phyloP scores from a whole-genome alignment of 53 echinoderm and acorn worm genomes.

The Paelopatides confundens region DNA sequence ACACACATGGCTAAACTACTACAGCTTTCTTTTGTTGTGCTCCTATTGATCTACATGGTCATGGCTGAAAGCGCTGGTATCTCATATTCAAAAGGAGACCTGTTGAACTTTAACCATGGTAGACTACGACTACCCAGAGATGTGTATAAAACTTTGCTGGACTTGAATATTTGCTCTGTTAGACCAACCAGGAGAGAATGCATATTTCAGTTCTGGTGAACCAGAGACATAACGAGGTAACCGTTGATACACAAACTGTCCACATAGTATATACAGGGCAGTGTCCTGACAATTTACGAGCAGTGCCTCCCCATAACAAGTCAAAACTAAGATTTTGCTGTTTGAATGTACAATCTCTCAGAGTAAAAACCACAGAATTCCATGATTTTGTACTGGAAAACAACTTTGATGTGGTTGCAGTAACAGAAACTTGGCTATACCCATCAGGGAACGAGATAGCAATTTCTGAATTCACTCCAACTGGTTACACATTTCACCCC shows the following conservation, averaged over 20 bases:
- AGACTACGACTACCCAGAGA: background rate
- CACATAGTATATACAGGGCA: background rate
- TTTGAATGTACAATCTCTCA: constrained; percentile 25
- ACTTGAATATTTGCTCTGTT: constrained; percentile 10
- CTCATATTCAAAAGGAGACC: background rate
- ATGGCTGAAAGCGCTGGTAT: background rate
- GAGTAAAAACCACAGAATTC: constrained; percentile 30
- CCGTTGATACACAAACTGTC: background rate
- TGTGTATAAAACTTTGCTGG: background rate
- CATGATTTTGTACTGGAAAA: constrained; percentile 1
- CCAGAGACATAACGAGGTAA: background rate
- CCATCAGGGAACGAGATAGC: background rate
- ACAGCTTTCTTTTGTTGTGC: background rate
- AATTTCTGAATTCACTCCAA: constrained; percentile 16
- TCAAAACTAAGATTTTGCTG: background rate
- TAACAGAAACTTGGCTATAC: constrained; percentile 45
- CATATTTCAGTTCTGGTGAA: background rate
- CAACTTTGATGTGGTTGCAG: constrained; percentile 23
- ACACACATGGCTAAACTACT: constrained; percentile 1
- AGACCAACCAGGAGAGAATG: constrained; percentile 5
- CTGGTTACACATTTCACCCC: constrained; percentile 35
- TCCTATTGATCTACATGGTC: constrained; percentile 9
- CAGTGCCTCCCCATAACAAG: background rate
- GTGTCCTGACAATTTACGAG: background rate
- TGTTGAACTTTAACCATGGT: constrained; percentile 1